Evolutionary conservation across 92 coral and sea anemone species (phyloP), one percentile per base, ranked within the genome.

Genomic region (Epizoanthus illoricatus): DNA sequence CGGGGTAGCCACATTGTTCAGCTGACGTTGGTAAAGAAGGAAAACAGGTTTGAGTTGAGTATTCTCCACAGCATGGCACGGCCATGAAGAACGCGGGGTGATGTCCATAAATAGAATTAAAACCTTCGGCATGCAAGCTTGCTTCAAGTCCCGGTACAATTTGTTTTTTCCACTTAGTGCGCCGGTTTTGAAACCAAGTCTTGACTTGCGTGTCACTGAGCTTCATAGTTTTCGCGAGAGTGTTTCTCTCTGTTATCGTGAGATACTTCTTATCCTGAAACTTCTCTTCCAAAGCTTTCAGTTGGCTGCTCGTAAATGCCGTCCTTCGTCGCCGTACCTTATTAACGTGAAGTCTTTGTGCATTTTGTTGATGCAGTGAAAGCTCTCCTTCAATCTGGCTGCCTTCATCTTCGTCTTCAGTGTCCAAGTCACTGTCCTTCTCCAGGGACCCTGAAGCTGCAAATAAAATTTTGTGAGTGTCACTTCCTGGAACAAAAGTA

Each of bases 101-200:
- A 68, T 89, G 92, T 85, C 92, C 92, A 81, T 88, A 88, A 69
- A 88, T n/a, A 24, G 78, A 81, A 40, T 71, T 86, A 23, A 90
- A 47, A 16, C 88, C 94, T 16, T 92, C 97, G 81, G 84, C 86
- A 15, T 91, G 92, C 19, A 92, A 69, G n/a, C 90, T 86, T 0
- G 92, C 92, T 40, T 92, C 97, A 69, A 83, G 87, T 11, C 91
- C 97, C 5, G 97, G 97, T 42, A 91, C 94, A 89, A 90, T 93
- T 90, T 95, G 98, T 73, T 95, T 95, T 81, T 95, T 95, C 98
- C 98, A 95, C 84, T 95, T 95, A 21, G 98, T 95, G 63, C 98
- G 87, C 43, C 98, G 86, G 57, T 95, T 95, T 80, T 95, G 98
- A 70, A 95, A 95, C 98, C 98, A 95, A 2, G 98, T 95, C 76